Percentiles rank a stretch among this genome's conserved stretches.
phyloP scores from a whole-genome alignment of 2,888 invertebrate genomes.

The Drymonia ruficornis region DNA sequence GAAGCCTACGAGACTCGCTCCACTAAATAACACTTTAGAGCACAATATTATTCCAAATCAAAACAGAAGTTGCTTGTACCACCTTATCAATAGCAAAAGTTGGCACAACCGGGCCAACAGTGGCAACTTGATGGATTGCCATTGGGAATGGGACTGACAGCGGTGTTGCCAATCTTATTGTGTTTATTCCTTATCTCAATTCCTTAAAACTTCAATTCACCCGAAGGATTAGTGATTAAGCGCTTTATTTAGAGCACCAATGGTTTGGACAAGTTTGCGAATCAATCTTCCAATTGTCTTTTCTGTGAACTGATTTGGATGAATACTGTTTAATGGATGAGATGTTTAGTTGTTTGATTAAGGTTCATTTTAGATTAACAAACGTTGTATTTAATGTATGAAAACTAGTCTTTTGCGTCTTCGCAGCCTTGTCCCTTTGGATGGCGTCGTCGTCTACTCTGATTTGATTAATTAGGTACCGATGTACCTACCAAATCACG shows the following conservation, averaged over 20 bases:
- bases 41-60: neutral
- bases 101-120: slow-evolving; percentile 3
- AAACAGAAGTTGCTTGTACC: neutral
- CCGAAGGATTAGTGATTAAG: slow-evolving; percentile 5
- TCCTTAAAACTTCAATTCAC: slow-evolving; percentile 5
- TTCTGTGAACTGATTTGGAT: neutral
- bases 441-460: too few species aligned
- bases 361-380: too few species aligned
- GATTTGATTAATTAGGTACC: too few species aligned
- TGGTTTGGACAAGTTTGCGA: slow-evolving; percentile 10
- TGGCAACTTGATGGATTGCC: slow-evolving; percentile 22
- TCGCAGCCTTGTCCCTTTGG: too few species aligned
- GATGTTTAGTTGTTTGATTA: too few species aligned
- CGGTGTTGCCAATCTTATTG: slow-evolving; percentile 9
- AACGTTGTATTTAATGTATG: too few species aligned
- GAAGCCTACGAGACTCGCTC: too few species aligned
- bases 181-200: slow-evolving; percentile 9
- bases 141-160: slow-evolving; percentile 20
- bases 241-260: slow-evolving; percentile 6
- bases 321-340: neutral
- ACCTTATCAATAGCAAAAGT: slow-evolving; percentile 5
- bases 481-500: too few species aligned
- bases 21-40: too few species aligned
- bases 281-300: slow-evolving; percentile 11
- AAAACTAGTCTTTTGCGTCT: too few species aligned